phyloP scores from a whole-genome alignment of 2,888 invertebrate species.

The Eubasilissa splendida region DNA sequence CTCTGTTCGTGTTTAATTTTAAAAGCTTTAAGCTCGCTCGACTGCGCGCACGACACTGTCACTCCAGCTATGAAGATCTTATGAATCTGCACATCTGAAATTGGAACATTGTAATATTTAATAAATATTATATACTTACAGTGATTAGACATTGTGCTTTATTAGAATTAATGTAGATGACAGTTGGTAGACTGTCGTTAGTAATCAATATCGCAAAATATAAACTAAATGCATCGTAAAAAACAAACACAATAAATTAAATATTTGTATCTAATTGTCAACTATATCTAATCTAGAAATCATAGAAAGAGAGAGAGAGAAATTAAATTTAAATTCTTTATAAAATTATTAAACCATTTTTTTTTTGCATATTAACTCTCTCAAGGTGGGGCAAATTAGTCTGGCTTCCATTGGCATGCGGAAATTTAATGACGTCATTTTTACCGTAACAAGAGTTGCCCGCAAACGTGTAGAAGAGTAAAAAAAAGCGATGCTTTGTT shows the following conservation, averaged over 20 bases:
- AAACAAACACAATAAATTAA: too few species aligned
- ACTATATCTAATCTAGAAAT: too few species aligned
- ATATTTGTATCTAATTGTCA: too few species aligned
- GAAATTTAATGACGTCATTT: constrained; percentile 19
- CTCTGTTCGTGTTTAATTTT: constrained; percentile 30
- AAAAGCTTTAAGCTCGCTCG: constrained; percentile 20
- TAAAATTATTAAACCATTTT: too few species aligned
- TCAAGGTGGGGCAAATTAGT: not conserved
- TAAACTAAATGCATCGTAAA: too few species aligned
- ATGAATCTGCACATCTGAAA: constrained; percentile 14
- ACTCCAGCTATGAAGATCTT: not conserved
- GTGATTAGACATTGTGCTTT: too few species aligned
- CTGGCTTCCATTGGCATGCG: not conserved
- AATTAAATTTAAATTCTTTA: too few species aligned
- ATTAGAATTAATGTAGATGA: too few species aligned
- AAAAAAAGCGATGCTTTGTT: constrained; percentile 34
- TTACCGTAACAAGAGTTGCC: constrained; percentile 1
- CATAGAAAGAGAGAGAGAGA: too few species aligned
- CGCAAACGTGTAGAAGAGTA: not conserved
- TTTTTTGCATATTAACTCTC: too few species aligned
- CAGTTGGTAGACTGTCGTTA: too few species aligned
- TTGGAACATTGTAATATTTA: not conserved
- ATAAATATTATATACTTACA: not conserved
- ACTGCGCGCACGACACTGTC: not conserved
- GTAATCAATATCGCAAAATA: too few species aligned